Evolutionary conservation across 1,140 invertebrate species (phyloP).

Genomic region (Hormaphis cornu): DNA sequence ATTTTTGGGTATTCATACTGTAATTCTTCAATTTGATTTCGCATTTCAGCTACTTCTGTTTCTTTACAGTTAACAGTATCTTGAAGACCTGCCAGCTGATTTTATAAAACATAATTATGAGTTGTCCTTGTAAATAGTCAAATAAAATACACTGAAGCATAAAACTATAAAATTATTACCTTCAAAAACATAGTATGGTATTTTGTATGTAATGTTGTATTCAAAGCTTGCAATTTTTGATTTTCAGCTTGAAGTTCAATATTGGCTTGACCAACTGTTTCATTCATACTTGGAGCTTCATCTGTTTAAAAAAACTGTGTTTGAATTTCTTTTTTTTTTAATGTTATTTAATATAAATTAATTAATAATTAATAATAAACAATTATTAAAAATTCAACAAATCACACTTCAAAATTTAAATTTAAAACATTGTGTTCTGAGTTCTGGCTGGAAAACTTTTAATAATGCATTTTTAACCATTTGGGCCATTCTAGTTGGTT

Average conservation of each 20-base stretch:
- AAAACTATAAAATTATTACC: slow-evolving; percentile 43
- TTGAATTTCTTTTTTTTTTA: not conserved
- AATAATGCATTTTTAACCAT: no score
- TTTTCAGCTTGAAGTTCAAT: slow-evolving; percentile 84
- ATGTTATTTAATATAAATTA: not conserved
- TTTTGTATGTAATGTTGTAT: slow-evolving; percentile 85
- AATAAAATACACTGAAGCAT: not conserved
- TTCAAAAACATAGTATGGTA: slow-evolving; percentile 86
- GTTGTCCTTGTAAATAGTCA: no score
- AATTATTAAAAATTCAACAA: no score
- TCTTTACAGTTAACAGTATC: slow-evolving; percentile 84
- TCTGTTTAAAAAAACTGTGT: slow-evolving; percentile 16
- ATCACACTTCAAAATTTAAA: no score
- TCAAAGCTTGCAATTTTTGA: slow-evolving; percentile 78
- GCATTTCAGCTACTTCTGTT: slow-evolving; percentile 86
- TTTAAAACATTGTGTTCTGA: no score
- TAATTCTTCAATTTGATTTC: slow-evolving; percentile 91
- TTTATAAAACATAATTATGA: not conserved
- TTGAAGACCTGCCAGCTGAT: slow-evolving; percentile 74
- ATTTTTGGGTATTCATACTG: slow-evolving; percentile 90
- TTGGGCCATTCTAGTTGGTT: no score
- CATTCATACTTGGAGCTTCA: slow-evolving; percentile 62
- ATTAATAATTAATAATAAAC: not conserved
- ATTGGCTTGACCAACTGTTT: slow-evolving; percentile 70
- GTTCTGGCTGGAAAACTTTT: no score